Percentiles rank a stretch among this genome's conserved stretches.
Evolutionary conservation across 2,888 invertebrate species (phyloP).

Genomic region (Lochmaea capreae): DNA sequence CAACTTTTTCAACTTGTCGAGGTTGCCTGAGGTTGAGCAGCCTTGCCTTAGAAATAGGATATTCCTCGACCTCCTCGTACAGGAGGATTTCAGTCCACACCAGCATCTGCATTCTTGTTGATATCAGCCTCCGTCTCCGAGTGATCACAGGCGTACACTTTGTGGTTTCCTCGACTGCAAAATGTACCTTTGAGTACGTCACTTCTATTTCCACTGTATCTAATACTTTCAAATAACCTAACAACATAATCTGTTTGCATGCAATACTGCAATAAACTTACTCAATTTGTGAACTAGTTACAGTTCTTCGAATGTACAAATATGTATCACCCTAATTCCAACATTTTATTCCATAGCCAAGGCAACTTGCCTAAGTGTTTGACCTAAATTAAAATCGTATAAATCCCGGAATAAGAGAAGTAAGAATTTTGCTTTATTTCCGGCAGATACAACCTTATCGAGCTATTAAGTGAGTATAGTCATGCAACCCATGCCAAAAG

Average conservation of each 20-base stretch:
- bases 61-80: no score
- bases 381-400: constrained; percentile 16
- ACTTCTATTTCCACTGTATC: no score
- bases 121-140: no score
- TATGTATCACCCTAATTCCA: not conserved
- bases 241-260: not conserved
- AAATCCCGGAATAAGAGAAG: not conserved
- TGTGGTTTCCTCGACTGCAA: no score
- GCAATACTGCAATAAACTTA: not conserved
- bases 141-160: no score
- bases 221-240: no score
- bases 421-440: constrained; percentile 1
- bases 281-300: constrained; percentile 3
- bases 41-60: no score
- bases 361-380: not conserved
- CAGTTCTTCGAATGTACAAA: not conserved
- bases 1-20: no score
- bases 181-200: no score
- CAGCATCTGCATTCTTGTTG: no score
- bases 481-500: constrained; percentile 6
- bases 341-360: not conserved
- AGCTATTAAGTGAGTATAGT: constrained; percentile 7
- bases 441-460: constrained; percentile 6
- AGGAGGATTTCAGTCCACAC: no score
- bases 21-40: no score